Base-by-base conservation (phyloP, 35 echinoderm and acorn worm genomes). In the Nesometra sesokonis region DNA sequence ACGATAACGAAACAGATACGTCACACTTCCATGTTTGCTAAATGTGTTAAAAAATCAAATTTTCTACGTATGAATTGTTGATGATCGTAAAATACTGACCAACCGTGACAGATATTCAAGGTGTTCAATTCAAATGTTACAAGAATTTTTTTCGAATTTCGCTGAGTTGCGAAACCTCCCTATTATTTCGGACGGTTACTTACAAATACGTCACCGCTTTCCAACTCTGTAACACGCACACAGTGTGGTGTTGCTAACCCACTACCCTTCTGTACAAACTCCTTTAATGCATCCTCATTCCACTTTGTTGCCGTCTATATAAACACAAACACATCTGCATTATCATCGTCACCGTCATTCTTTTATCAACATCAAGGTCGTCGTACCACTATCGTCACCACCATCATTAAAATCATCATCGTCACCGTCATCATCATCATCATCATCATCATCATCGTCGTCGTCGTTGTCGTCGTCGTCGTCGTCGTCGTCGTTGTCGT, bases 141-240 rank as follows among this genome's bases (percentile, higher is more conserved):
- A n/a, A n/a, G n/a, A n/a, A n/a, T n/a, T n/a, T n/a, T n/a, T n/a
- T n/a, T n/a, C n/a, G n/a, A n/a, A n/a, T n/a, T n/a, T n/a, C n/a
- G n/a, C n/a, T n/a, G n/a, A n/a, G n/a, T n/a, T n/a, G n/a, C n/a
- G n/a, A n/a, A n/a, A n/a, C n/a, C n/a, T n/a, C n/a, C n/a, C n/a
- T n/a, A n/a, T n/a, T n/a, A n/a, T n/a, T n/a, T n/a, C n/a, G n/a
- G n/a, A n/a, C n/a, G n/a, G n/a, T n/a, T 90, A 93, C 95, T 97
- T 87, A 97, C 95, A 89, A 97, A 97, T 0, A 93, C 89, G 79
- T 97, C 95, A 57, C 95, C 95, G 4, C 83, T 92, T 36, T 91
- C 89, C 23, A 97, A 87, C 47, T 93, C 92, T 11, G 89, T 89
- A 3, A 97, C 91, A 35, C 91, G 77, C 7, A 97, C 95, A 87